A percentile compares a stretch with the other conserved stretches of the same genome.
These are phyloP conservation scores for Gadopsis marmoratus DNA, from an alignment of 2,797 vertebrate species.

Conservation along the genomic window DNA sequence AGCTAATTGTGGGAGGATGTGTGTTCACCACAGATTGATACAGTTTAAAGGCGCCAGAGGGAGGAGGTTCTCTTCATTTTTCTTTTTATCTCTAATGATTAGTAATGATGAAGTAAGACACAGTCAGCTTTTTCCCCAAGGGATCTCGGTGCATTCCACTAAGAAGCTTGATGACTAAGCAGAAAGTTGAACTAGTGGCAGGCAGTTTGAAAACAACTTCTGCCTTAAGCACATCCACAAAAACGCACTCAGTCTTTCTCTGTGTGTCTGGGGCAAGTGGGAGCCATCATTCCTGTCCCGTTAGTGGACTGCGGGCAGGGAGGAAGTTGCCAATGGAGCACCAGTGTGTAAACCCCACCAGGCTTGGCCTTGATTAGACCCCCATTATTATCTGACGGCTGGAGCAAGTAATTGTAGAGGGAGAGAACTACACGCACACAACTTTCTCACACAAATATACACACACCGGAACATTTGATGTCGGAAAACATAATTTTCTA, in stretches of 20 bases:
- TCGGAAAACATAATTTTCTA: conserved; percentile 34
- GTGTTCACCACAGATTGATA: not conserved
- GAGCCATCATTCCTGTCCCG: conserved; percentile 63
- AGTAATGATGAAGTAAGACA: conserved; percentile 17
- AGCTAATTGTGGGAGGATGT: too few species aligned
- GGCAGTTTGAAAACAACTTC: conserved; percentile 45
- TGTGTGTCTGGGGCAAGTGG: conserved; percentile 50
- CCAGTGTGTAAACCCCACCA: conserved; percentile 48
- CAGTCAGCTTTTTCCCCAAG: not conserved
- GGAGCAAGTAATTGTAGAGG: conserved; percentile 48
- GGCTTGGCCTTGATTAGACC: conserved; percentile 61
- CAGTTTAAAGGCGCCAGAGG: not conserved
- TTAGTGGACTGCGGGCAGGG: conserved; percentile 46
- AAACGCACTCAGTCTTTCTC: conserved; percentile 11
- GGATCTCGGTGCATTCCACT: conserved; percentile 8
- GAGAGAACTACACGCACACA: conserved; percentile 3
- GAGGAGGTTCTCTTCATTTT: conserved; percentile 19
- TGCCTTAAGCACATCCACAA: conserved; percentile 19
- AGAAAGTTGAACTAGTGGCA: conserved; percentile 34
- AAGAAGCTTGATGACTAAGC: conserved; percentile 51
- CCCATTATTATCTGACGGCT: conserved; percentile 54
- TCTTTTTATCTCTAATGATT: conserved; percentile 4
- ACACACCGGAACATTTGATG: conserved; percentile 51
- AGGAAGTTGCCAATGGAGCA: conserved; percentile 38
- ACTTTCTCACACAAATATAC: conserved; percentile 21